phyloP scores from a whole-genome alignment of 2,797 vertebrate genomes.

The Tamandua tetradactyla region DNA sequence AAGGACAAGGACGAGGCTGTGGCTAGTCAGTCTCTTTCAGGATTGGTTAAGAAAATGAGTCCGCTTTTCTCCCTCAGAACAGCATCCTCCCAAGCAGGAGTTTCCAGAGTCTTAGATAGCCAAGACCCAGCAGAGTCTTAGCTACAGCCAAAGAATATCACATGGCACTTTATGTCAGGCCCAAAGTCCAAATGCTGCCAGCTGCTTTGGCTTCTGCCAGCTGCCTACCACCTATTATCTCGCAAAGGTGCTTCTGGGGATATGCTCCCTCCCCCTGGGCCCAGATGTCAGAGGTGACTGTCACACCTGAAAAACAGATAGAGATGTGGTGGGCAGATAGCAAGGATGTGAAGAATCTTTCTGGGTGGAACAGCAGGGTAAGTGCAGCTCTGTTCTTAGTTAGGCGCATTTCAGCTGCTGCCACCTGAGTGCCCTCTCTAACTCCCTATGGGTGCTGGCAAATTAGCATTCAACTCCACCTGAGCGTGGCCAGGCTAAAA shows the following conservation, averaged over 20 bases:
- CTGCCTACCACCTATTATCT: background rate
- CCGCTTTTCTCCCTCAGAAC: background rate
- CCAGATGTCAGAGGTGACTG: background rate
- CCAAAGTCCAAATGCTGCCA: background rate
- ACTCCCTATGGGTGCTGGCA: background rate
- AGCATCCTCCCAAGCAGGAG: background rate
- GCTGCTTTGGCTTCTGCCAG: background rate
- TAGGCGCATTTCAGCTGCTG: background rate
- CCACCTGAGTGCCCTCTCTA: background rate
- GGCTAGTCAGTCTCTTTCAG: background rate
- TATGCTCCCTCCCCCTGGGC: background rate
- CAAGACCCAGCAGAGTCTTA: background rate
- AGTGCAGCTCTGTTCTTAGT: background rate
- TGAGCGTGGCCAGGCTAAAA: background rate
- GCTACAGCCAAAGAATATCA: background rate
- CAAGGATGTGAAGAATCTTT: background rate
- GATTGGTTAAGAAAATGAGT: background rate
- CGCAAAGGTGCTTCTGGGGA: background rate
- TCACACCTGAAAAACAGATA: background rate
- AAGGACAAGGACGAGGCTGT: background rate
- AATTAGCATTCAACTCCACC: background rate
- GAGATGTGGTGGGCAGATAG: accelerated
- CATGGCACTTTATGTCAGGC: background rate
- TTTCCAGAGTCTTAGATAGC: background rate
- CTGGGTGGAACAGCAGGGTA: accelerated